Evolutionary conservation across 1,140 invertebrate species (phyloP).

Genomic region (Cyclargus thomasi): DNA sequence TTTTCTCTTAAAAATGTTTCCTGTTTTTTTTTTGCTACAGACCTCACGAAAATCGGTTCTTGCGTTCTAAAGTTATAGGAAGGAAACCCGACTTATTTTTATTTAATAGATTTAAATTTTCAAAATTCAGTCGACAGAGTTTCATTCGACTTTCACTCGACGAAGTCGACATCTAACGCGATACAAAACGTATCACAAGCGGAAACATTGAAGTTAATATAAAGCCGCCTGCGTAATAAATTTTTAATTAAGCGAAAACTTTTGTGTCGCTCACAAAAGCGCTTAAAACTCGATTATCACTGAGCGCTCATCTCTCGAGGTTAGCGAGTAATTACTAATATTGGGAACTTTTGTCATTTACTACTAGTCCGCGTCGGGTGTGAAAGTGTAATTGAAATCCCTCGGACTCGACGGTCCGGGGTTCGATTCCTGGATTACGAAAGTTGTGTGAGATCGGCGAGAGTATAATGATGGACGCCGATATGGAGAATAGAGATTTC

Average conservation of each 20-base stretch:
- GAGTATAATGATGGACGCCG: no score
- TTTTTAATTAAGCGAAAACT: constrained; percentile 12
- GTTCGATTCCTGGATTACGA: no score
- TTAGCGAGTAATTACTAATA: constrained; percentile 11
- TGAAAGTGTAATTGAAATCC: neutral
- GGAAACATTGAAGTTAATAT: constrained; percentile 5
- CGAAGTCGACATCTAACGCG: neutral
- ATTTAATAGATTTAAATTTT: no score
- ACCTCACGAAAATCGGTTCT: no score
- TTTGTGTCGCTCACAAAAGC: constrained; percentile 5
- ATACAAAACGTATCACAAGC: neutral
- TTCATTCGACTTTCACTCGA: no score
- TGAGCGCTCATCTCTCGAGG: constrained; percentile 7
- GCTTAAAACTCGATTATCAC: constrained; percentile 15
- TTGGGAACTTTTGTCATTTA: constrained; percentile 15
- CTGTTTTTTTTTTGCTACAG: no score
- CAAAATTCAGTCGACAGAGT: no score
- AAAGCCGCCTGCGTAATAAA: constrained; percentile 8
- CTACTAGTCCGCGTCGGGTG: neutral
- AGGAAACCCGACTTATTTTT: no score
- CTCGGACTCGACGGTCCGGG: neutral
- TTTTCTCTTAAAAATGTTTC: no score
- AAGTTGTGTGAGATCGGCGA: no score
- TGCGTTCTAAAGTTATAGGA: no score
- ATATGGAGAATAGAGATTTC: no score